phyloP scores from a whole-genome alignment of 2,888 invertebrate species.

The Oxystoma pomonae region DNA sequence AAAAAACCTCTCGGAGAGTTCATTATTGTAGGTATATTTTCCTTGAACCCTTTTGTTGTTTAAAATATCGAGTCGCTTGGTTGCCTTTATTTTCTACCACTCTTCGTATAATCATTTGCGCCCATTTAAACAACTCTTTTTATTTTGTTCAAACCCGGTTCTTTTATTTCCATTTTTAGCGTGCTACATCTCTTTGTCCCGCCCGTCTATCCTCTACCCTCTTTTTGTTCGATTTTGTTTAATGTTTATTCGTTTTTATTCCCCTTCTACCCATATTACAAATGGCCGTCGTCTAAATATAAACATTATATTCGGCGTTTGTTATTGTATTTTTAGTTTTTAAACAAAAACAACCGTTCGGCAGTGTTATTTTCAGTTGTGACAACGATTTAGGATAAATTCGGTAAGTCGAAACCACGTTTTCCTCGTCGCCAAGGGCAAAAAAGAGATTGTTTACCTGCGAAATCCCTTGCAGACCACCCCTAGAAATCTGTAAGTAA shows the following conservation, averaged over 20 bases:
- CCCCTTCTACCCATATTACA: conserved; percentile 35
- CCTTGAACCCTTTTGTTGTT: neutral
- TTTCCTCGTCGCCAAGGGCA: conserved; percentile 21
- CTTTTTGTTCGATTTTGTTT: neutral
- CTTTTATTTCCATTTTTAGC: neutral
- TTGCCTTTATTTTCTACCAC: neutral
- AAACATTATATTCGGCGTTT: conserved; percentile 46
- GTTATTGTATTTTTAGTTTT: conserved; percentile 35
- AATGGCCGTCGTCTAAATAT: conserved; percentile 48
- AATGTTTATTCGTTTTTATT: conserved; percentile 1
- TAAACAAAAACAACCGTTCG: conserved; percentile 30
- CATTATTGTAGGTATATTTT: neutral
- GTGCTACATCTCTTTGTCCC: neutral
- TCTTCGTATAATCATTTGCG: neutral
- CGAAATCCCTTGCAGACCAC: conserved; percentile 36
- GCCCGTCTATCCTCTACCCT: neutral
- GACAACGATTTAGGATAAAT: conserved; percentile 28
- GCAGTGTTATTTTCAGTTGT: conserved; percentile 27
- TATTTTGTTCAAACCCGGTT: neutral
- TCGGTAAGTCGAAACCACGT: conserved; percentile 29
- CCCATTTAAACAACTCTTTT: neutral
- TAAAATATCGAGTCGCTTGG: neutral
- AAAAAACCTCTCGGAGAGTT: neutral
- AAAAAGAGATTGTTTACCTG: conserved; percentile 36
- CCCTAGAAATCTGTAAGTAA: conserved; percentile 42